Percentiles rank a stretch among this genome's conserved stretches.
Conservation (phyloP, 2,888 invertebrate genomes). For the Hecatera dysodea region DNA sequence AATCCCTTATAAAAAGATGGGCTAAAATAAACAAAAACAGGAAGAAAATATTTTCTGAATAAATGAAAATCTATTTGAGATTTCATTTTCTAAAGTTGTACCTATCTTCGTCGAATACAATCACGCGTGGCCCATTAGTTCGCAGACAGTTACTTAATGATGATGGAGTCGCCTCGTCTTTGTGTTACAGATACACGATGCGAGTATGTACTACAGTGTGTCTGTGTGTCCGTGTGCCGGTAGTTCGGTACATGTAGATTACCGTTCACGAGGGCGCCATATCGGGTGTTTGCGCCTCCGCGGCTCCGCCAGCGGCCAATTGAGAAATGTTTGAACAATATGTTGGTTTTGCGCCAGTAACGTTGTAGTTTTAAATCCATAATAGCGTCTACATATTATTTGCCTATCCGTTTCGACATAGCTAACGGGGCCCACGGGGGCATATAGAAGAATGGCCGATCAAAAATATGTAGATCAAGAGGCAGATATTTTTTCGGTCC, state of each 20-base stretch:
- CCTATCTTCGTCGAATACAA: neutral
- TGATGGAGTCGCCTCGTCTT: slow-evolving; percentile 48
- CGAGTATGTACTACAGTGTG: slow-evolving; percentile 12
- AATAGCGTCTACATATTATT: slow-evolving; percentile 26
- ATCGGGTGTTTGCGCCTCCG: slow-evolving; percentile 67
- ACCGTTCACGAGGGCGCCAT: slow-evolving; percentile 66
- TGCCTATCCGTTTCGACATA: slow-evolving; percentile 26
- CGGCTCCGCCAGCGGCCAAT: slow-evolving; percentile 66
- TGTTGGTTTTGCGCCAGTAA: slow-evolving; percentile 65
- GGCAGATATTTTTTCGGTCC: slow-evolving; percentile 2
- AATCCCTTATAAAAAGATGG: no score
- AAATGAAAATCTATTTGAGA: neutral
- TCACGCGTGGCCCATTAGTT: slow-evolving; percentile 23
- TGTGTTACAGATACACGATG: slow-evolving; percentile 49
- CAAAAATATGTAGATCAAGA: slow-evolving; percentile 10
- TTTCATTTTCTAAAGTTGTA: slow-evolving; percentile 2
- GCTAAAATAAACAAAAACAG: no score
- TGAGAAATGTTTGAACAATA: slow-evolving; percentile 77
- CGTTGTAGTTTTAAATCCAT: slow-evolving; percentile 56
- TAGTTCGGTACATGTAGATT: slow-evolving; percentile 60
- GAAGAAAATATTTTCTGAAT: neutral
- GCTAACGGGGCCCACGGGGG: no score
- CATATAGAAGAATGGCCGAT: slow-evolving; percentile 1
- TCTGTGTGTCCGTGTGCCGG: slow-evolving; percentile 36
- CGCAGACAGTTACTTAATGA: slow-evolving; percentile 38